Base-by-base conservation (phyloP, 2,888 invertebrate genomes). In the Coleophora flavipennella region DNA sequence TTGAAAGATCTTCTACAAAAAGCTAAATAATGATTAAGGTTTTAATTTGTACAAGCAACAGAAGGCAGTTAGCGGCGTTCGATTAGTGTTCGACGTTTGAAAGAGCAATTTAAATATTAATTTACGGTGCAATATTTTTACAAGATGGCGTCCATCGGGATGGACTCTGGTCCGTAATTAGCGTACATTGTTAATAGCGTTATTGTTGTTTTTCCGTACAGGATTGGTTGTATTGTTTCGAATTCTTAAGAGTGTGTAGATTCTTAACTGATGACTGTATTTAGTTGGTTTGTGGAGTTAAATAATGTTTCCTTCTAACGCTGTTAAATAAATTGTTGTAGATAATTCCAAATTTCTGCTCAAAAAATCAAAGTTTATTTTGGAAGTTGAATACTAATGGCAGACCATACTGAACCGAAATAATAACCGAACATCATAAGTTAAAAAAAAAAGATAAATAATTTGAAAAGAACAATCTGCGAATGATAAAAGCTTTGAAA, bases 21-120 rank as follows among this genome's bases (percentile, higher is more conserved):
- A 57, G 3, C 6, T 49, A 53, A 53, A 55, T 47, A 40, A 45
- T 44, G 38, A 51, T 49, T 52, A 58, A 51, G 53, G 49, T 53
- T 51, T 52, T 54, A 57, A 57, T 68, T 65, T 62, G 49, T 44
- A 46, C 47, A 55, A 41, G 36, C 46, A 56, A 50, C 59, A 51
- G 57, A 58, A 55, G 57, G 57, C 46, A 59, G 59, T 68, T 63
- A 64, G 59, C 46, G 55, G 53, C 54, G 55, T 64, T 67, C 63
- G 62, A 69, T 73, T 68, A 63, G 67, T 57, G 60, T 70, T 64
- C 62, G 76, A 80, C 76, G 55, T 75, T 59, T 76, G 72, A 78
- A 77, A 74, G 73, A 71, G 76, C 65, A 67, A 75, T 80, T 75
- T 58, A 50, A 56, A 66, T 59, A 59, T 66, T 62, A 76, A 73